These are phyloP conservation scores for Arenicola marina DNA, from an alignment of 2,888 invertebrate genomes.

Conservation along the genomic window DNA sequence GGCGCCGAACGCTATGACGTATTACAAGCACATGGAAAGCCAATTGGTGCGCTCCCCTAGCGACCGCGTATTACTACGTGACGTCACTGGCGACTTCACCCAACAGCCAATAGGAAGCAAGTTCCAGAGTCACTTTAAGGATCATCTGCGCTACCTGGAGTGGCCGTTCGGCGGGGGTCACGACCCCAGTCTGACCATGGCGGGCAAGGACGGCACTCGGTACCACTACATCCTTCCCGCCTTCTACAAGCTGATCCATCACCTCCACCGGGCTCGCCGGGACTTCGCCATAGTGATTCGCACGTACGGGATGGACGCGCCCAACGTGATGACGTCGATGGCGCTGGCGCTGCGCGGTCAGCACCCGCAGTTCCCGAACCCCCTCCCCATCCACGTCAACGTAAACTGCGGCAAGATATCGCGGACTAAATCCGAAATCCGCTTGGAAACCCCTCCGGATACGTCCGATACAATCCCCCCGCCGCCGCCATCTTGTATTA, in stretches of 20 bases:
- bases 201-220: slow-evolving; percentile 41
- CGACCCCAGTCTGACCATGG: slow-evolving; percentile 41
- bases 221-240: slow-evolving; percentile 59
- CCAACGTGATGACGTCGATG: slow-evolving; percentile 36
- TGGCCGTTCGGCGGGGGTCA: slow-evolving; percentile 38
- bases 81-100: slow-evolving; percentile 56
- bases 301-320: slow-evolving; percentile 57
- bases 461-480: not conserved
- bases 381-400: slow-evolving; percentile 40
- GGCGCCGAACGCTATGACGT: slow-evolving; percentile 41
- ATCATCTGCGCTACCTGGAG: slow-evolving; percentile 44
- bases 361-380: slow-evolving; percentile 49
- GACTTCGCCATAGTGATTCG: slow-evolving; percentile 55
- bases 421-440: slow-evolving; percentile 31
- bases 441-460: slow-evolving; percentile 1
- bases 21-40: slow-evolving; percentile 56
- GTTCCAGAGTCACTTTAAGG: slow-evolving; percentile 47
- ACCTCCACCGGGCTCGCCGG: slow-evolving; percentile 41
- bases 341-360: slow-evolving; percentile 12
- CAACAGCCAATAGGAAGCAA: slow-evolving; percentile 42
- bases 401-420: slow-evolving; percentile 40
- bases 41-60: slow-evolving; percentile 46
- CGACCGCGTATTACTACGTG: slow-evolving; percentile 48
- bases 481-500: not conserved
- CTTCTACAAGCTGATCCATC: slow-evolving; percentile 49